Percentiles rank a stretch among this genome's conserved stretches.
Evolutionary conservation across 1,140 invertebrate species (phyloP).

Genomic region (Gonioctena quinquepunctata): DNA sequence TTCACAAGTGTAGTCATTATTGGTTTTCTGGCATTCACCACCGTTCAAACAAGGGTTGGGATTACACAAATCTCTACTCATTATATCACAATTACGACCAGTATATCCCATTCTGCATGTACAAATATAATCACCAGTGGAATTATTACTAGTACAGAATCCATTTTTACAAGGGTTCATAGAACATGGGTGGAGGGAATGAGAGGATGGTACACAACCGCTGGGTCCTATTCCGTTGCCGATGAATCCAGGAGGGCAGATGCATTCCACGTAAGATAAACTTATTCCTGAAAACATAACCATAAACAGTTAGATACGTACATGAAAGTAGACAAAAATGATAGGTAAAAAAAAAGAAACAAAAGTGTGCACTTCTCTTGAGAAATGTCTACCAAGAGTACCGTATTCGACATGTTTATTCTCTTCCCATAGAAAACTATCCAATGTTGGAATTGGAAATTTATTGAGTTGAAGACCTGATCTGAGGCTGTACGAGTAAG

Average conservation of each 20-base stretch:
- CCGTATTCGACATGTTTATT: too few relatives aligned
- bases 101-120: constrained; percentile 63
- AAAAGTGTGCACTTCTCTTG: too few relatives aligned
- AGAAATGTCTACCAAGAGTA: too few relatives aligned
- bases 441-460: too few relatives aligned
- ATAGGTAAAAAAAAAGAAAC: too few relatives aligned
- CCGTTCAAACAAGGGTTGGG: constrained; percentile 82
- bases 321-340: too few relatives aligned
- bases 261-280: constrained; percentile 68
- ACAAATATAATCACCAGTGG: constrained; percentile 60
- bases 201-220: constrained; percentile 67
- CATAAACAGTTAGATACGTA: too few relatives aligned
- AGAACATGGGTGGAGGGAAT: constrained; percentile 63
- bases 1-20: constrained; percentile 60
- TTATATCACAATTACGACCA: constrained; percentile 65
- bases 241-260: constrained; percentile 77
- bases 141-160: constrained; percentile 57
- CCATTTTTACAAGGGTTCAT: constrained; percentile 73
- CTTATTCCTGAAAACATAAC: constrained; percentile 49
- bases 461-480: too few relatives aligned
- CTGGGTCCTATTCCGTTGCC: constrained; percentile 80
- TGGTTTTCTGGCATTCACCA: constrained; percentile 70
- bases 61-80: constrained; percentile 62
- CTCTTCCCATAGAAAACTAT: too few relatives aligned
- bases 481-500: too few relatives aligned